Evolutionary conservation across 1,140 invertebrate genomes (phyloP).

Genomic region (Hyposmocoma kahamanoa): DNA sequence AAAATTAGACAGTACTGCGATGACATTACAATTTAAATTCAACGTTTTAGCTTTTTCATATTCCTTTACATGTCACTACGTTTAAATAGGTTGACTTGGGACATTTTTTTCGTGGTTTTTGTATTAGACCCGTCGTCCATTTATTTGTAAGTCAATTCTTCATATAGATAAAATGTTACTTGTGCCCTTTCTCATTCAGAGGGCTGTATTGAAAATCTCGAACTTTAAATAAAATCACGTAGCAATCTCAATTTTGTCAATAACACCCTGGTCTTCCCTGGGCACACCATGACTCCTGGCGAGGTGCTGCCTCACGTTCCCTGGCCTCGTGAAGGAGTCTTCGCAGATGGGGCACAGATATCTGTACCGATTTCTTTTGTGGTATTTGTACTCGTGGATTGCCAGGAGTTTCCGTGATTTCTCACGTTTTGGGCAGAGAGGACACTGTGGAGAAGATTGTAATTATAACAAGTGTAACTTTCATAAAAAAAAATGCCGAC

Average conservation of each 20-base stretch:
- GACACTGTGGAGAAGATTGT: slow-evolving; percentile 20
- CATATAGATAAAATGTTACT: too few species aligned
- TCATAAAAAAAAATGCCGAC: not conserved
- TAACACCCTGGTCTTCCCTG: slow-evolving; percentile 15
- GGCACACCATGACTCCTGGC: slow-evolving; percentile 19
- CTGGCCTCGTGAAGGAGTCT: slow-evolving; percentile 10
- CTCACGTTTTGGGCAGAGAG: slow-evolving; percentile 27
- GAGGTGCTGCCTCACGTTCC: slow-evolving; percentile 22
- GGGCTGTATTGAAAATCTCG: too few species aligned
- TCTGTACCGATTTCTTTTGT: slow-evolving; percentile 21
- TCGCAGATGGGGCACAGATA: slow-evolving; percentile 10
- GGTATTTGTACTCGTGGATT: slow-evolving; percentile 28
- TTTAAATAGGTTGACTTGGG: too few species aligned
- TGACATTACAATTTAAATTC: too few species aligned
- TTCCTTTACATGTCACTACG: too few species aligned
- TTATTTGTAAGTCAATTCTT: too few species aligned
- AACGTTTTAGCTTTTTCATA: too few species aligned
- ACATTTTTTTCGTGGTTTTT: too few species aligned
- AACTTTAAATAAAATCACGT: too few species aligned
- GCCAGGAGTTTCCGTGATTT: slow-evolving; percentile 30
- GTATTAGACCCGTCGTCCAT: too few species aligned
- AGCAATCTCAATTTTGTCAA: slow-evolving; percentile 12
- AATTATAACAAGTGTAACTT: not conserved
- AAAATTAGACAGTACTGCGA: too few species aligned
- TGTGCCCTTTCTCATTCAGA: too few species aligned